Evolutionary conservation across 2,797 vertebrate species (phyloP).

Genomic region (Chloroceryle amazona): DNA sequence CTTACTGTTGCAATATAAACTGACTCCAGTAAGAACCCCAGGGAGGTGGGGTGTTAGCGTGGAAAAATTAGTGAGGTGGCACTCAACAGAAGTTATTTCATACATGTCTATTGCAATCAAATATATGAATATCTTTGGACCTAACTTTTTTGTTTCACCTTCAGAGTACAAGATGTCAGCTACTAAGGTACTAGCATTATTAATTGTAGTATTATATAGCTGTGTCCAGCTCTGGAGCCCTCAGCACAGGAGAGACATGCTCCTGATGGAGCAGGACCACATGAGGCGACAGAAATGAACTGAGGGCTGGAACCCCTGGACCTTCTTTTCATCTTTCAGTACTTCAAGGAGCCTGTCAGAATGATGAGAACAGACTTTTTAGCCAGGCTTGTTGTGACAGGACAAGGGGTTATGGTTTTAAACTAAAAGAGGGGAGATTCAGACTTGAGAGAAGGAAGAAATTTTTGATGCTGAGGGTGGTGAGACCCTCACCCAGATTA

Average conservation of each 20-base stretch:
- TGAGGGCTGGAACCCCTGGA: not conserved
- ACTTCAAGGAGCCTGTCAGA: not conserved
- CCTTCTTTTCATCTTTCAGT: not conserved
- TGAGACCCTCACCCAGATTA: not conserved
- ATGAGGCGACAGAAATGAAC: not conserved
- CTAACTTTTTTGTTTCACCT: not conserved
- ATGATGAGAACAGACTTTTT: not conserved
- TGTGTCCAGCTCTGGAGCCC: not conserved
- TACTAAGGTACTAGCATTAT: not conserved
- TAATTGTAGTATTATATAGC: not conserved
- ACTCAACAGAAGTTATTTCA: not conserved
- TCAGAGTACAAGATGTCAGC: not conserved
- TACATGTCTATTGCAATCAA: not conserved
- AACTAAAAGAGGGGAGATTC: no score
- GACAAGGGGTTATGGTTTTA: no score
- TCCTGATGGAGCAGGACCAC: not conserved
- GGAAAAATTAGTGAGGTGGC: not conserved
- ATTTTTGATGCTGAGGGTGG: not conserved
- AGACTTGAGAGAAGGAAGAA: not conserved
- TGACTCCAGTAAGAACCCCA: not conserved
- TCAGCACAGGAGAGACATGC: not conserved
- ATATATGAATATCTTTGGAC: not conserved
- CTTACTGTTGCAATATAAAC: not conserved
- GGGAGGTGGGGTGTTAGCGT: not conserved
- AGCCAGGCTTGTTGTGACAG: not conserved